Evolutionary conservation across 2,888 invertebrate genomes (phyloP).

Genomic region (Sarcophaga subvicina): DNA sequence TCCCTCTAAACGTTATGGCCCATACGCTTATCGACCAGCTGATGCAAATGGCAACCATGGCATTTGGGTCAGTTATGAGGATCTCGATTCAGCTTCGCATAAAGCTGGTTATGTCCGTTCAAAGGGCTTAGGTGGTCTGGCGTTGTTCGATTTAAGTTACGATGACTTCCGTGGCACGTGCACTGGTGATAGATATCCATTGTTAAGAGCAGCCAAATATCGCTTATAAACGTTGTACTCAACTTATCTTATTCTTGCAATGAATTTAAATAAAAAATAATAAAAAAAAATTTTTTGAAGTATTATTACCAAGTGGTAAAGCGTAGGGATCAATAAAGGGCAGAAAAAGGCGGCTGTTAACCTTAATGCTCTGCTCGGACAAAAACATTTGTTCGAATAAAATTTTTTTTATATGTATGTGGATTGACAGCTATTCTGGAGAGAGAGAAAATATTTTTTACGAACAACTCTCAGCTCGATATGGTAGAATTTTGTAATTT

Average conservation of each 20-base stretch:
- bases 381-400: too few species aligned
- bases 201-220: conserved; percentile 89
- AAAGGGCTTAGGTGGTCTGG: conserved; percentile 90
- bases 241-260: not conserved
- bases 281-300: not conserved
- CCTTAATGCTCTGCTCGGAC: too few species aligned
- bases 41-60: conserved; percentile 87
- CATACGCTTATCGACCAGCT: conserved; percentile 89
- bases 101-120: conserved; percentile 89
- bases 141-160: conserved; percentile 88
- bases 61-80: conserved; percentile 92
- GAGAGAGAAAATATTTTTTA: too few species aligned
- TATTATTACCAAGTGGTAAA: too few species aligned
- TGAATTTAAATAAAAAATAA: not conserved
- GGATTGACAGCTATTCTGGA: too few species aligned
- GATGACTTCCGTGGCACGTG: conserved; percentile 93
- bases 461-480: too few species aligned
- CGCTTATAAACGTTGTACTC: conserved; percentile 79
- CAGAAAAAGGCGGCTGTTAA: too few species aligned
- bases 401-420: too few species aligned
- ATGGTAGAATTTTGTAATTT: too few species aligned
- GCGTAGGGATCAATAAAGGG: too few species aligned
- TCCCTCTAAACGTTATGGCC: conserved; percentile 89
- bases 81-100: conserved; percentile 90
- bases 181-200: conserved; percentile 90